phyloP scores from a whole-genome alignment of 2,888 invertebrate genomes.

The Tyria jacobaeae region DNA sequence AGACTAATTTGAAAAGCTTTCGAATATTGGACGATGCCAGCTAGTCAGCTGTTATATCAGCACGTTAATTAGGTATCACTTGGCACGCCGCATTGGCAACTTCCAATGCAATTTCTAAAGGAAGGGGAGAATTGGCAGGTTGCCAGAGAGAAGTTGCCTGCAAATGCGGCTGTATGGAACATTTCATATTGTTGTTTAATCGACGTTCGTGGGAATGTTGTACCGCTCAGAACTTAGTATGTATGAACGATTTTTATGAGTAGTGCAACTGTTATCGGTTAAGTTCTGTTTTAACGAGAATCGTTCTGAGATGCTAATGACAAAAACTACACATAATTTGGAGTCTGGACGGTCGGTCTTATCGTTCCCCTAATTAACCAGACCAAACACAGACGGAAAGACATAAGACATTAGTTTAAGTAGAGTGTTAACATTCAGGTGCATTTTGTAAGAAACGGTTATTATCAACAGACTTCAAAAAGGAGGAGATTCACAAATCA shows the following conservation, averaged over 20 bases:
- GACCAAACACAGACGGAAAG: no score
- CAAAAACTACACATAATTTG: no score
- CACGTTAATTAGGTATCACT: constrained; percentile 39
- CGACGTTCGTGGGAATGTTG: background rate
- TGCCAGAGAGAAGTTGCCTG: constrained; percentile 36
- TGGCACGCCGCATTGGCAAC: constrained; percentile 35
- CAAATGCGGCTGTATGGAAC: constrained; percentile 8
- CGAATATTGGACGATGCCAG: constrained; percentile 32
- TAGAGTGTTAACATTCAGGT: no score
- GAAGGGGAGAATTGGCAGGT: constrained; percentile 30
- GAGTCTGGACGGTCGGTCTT: no score
- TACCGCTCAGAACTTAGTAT: background rate
- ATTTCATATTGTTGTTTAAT: background rate
- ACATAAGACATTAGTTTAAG: no score
- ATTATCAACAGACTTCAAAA: no score
- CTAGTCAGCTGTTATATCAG: constrained; percentile 29
- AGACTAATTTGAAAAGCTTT: background rate
- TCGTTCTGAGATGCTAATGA: no score
- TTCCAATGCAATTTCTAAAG: constrained; percentile 35
- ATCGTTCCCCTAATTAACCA: no score
- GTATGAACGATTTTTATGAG: background rate
- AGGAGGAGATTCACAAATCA: no score
- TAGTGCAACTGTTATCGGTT: background rate
- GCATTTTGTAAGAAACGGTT: no score
- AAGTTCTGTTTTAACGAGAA: background rate